Percentiles rank a stretch among this genome's conserved stretches.
Evolutionary conservation across 2,888 invertebrate genomes (phyloP).

Genomic region (Drosophila dives): DNA sequence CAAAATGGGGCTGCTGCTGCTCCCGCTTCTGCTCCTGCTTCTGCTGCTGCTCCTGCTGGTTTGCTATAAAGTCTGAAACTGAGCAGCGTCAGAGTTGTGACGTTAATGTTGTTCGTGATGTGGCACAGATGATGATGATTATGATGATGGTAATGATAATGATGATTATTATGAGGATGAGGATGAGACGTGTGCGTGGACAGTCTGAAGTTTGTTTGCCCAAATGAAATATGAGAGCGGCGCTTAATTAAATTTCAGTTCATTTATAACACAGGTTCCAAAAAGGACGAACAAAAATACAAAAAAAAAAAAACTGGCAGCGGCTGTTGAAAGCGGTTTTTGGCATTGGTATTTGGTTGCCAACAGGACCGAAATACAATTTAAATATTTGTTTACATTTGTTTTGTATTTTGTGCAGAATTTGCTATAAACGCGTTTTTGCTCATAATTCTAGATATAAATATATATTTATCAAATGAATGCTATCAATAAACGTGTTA

Average conservation of each 20-base stretch:
- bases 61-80: conserved; percentile 26
- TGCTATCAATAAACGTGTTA: neutral
- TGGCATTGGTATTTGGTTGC: neutral
- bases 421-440: neutral
- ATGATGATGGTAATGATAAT: conserved; percentile 29
- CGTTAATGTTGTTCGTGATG: conserved; percentile 74
- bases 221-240: conserved; percentile 67
- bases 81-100: conserved; percentile 45
- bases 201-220: conserved; percentile 44
- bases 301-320: conserved; percentile 7
- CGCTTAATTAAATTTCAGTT: conserved; percentile 81
- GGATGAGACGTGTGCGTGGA: conserved; percentile 54
- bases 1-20: conserved; percentile 43
- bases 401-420: neutral
- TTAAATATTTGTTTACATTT: conserved; percentile 4
- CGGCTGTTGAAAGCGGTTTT: neutral
- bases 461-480: neutral
- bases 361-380: neutral
- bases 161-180: conserved; percentile 17
- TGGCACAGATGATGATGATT: conserved; percentile 50
- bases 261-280: conserved; percentile 69
- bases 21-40: neutral
- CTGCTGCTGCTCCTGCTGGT: conserved; percentile 3
- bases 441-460: neutral
- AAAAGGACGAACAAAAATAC: too few relatives aligned